phyloP scores from a whole-genome alignment of 2,797 vertebrate genomes.

The Eleutherodactylus coqui region DNA sequence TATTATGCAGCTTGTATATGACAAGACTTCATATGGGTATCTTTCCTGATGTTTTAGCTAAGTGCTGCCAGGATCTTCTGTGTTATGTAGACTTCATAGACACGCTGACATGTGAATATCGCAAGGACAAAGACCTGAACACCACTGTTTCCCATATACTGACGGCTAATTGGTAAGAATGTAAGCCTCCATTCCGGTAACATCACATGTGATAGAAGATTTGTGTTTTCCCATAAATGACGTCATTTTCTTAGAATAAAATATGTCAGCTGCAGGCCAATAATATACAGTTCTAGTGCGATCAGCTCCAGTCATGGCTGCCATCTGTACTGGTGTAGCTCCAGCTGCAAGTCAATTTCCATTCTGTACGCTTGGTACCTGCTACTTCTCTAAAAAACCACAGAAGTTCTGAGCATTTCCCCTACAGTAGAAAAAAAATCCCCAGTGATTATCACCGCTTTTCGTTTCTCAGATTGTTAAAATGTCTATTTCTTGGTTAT shows the following conservation, averaged over 20 bases:
- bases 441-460: background rate
- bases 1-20: too few species aligned
- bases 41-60: conserved; percentile 64
- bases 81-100: conserved; percentile 77
- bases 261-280: background rate
- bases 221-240: background rate
- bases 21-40: background rate
- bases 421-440: background rate
- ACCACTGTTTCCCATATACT: conserved; percentile 55
- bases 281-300: background rate
- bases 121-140: background rate
- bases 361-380: background rate
- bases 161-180: conserved; percentile 73
- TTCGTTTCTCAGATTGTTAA: background rate
- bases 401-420: background rate
- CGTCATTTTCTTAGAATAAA: background rate
- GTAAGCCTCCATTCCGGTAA: background rate
- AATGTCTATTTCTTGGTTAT: background rate
- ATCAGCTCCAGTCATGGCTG: background rate
- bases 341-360: background rate
- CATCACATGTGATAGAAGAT: background rate
- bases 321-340: background rate
- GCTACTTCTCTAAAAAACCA: conserved; percentile 12
- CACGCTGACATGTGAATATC: conserved; percentile 72
- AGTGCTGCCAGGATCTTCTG: conserved; percentile 66